Base-by-base conservation (phyloP, 2,888 invertebrate genomes). In the Cantharis nigra region DNA sequence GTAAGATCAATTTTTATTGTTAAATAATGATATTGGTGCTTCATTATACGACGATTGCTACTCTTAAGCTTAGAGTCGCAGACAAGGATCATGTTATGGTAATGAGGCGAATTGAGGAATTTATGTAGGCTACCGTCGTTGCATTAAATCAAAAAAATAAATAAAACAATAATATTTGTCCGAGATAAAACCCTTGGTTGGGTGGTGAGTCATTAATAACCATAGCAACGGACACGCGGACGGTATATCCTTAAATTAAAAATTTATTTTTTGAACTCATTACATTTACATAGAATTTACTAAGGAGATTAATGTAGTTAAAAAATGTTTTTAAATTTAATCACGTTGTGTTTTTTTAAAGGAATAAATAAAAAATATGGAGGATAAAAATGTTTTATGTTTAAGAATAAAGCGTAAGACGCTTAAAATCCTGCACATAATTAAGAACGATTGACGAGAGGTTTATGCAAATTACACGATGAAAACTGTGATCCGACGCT, bases 401-500 rank as follows among this genome's bases (percentile, higher is more conserved):
- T 67, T 23, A 23, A 23, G 65, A n/a, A 49, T 67, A 64, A 64
- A 69, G 28, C 30, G 69, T 69, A 72, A 67, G 77, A 74, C 74
- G 69, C 18, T 64, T 65, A 71, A 77, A 74, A 75, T 72, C 77
- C 79, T 78, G 74, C 70, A 77, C 76, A 77, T 81, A 81, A 81
- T 81, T 79, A 81, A 81, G 80, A 77, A 80, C 80, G 80, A 81
- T 81, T 80, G 81, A 81, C 81, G 80, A 74, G 78, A 70, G 76
- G 81, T 79, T 81, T 81, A 81, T 81, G 81, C 77, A 81, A 81
- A 81, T 81, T 74, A 78, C 72, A 72, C 79, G 80, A 74, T 79
- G 81, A 81, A 81, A 81, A 80, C 79, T 80, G 79, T 75, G 78
- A 81, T 79, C 78, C 80, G 72, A 71, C 71, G 79, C 75, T 80